Base-by-base conservation (phyloP, 2,113 vertebrate genomes). In the Antechinus flavipes region DNA sequence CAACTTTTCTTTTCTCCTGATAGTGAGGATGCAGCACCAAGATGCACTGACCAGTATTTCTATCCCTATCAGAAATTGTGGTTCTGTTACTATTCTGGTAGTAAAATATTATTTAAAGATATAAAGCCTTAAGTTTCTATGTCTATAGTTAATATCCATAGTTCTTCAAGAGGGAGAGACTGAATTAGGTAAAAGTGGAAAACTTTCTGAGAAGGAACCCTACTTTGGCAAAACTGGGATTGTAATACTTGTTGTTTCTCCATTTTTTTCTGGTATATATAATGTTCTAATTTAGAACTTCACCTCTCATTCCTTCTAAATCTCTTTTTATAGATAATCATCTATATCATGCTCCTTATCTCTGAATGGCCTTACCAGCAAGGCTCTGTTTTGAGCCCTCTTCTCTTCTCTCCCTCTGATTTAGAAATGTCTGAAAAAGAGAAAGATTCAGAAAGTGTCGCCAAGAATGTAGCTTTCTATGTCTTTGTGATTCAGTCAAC, bases 81-180 rank as follows among this genome's bases (percentile, higher is more conserved):
- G 50, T 95, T 1, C 47, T 93, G 4, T 55, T 97, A 24, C 47
- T 94, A 94, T n/a, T 89, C 30, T 7, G 96, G 96, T 91, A 97
- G 97, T 95, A 93, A 47, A 1, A 56, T 93, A 94, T 94, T 68
- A 90, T 46, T n/a, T 8, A 47, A 93, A 56, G 2, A 0, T 2
- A 89, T 91, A 42, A 23, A 53, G 24, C 23, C 89, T 90, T 84
- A 56, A 22, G n/a, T n/a, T 16, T 76, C 35, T n/a, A n/a, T n/a
- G 35, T 76, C 61, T 76, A 1, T n/a, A 7, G 14, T 19, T 68
- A 35, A 35, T 68, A 30, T 19, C 16, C 61, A 76, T 19, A n/a
- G 16, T 76, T 76, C 35, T 76, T 76, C 12, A 76, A n/a, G 10
- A 42, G 84, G 52, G 10, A 93, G 19, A 26, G 47, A 16, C 76